Conservation (phyloP, 2,113 vertebrate species). For the Fulmarus glacialis region DNA sequence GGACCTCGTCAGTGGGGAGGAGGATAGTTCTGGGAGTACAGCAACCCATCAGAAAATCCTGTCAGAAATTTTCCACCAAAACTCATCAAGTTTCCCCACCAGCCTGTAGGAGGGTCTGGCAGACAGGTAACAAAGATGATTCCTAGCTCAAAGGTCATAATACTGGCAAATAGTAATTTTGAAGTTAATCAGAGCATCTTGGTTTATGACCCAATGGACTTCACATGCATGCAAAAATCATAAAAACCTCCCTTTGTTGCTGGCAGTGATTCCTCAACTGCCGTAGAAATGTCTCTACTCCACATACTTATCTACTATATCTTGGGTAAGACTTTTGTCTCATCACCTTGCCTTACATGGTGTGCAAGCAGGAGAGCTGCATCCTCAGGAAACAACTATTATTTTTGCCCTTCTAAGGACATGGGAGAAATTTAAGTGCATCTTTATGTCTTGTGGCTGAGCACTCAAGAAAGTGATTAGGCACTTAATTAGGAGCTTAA, state of each 20-base stretch:
- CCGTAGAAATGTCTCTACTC: not conserved
- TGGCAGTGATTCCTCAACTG: not conserved
- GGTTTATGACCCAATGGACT: not conserved
- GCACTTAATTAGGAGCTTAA: not conserved
- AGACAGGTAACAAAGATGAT: not conserved
- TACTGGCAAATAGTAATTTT: not conserved
- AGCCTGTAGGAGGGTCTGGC: not conserved
- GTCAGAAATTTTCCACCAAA: not conserved
- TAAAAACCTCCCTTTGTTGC: not conserved
- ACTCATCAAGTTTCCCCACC: not conserved
- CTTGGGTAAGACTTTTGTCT: not conserved
- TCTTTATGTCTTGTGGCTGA: not conserved
- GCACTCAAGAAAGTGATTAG: not conserved
- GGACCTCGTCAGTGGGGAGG: not conserved
- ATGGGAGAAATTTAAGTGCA: not conserved
- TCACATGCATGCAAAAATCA: not conserved
- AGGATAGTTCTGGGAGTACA: not conserved
- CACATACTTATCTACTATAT: not conserved
- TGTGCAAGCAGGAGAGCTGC: not conserved
- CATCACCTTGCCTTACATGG: conserved; percentile 4
- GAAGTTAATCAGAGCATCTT: conserved; percentile 2
- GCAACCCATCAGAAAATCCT: not conserved
- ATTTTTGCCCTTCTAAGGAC: not conserved
- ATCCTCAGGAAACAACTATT: not conserved
- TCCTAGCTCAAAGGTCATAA: not conserved